Base-by-base conservation (phyloP, 2,113 vertebrate genomes). In the Brachyhypopomus gauderio region DNA sequence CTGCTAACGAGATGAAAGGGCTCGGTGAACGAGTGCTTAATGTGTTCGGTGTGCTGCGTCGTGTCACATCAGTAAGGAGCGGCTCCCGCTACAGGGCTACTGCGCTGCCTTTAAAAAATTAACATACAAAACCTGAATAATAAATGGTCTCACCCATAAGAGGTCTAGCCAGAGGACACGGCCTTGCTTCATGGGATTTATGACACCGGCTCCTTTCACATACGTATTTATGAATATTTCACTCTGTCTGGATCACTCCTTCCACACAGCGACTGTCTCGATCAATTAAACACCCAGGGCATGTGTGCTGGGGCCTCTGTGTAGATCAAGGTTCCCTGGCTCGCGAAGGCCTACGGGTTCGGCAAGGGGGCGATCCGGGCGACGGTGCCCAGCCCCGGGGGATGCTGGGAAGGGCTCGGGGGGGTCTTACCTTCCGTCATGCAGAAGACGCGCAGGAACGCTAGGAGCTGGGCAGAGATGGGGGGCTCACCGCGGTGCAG, bases 371-470 rank as follows among this genome's bases (percentile, higher is more conserved):
- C 12, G 2, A 52, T 7, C 2, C 2, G 45, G 45, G 45, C 30
- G 30, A 30, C 30, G 30, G 30, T 3, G 30, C 30, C 30, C 30
- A 30, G 30, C 30, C 30, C 30, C 30, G 45, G 45, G 45, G 45
- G 45, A 9, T 9, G 5, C 41, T 52, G 45, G 45, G 45, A 14
- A 11, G 12, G 9, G 45, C 6, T 52, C 14, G 45, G 45, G 45
- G 12, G 45, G 45, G 9, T 1, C 82, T 85, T 93, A 98, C 98
- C 98, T 93, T 99, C 98, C 0, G 92, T 97, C 98, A 99, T 99
- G 92, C 97, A 98, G 93, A 99, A 99, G 4, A 98, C 97, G 55
- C 97, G 93, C 48, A 99, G 95, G 84, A 99, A 99, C 86, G 98
- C 98, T 82, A 99, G 91, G 27, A 99, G 96, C 87, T 99, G 98